Evolutionary conservation across 2,888 invertebrate genomes (phyloP).

Genomic region (Eudasyphora cyanicolor): DNA sequence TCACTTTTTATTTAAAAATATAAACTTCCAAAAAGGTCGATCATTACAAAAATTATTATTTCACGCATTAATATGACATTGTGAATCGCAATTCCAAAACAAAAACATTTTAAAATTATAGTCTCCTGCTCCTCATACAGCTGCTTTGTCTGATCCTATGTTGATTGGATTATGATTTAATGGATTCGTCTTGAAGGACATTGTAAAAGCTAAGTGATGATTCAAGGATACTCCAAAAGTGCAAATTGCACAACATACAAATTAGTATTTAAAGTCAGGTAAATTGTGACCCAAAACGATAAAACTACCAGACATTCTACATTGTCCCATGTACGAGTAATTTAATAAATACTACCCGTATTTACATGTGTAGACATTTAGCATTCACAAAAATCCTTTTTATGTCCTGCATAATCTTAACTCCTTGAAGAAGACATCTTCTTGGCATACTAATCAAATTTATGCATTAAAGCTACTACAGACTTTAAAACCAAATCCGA

Average conservation of each 20-base stretch:
- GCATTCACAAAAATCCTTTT: conserved; percentile 36
- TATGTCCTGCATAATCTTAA: conserved; percentile 18
- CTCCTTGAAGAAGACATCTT: conserved; percentile 49
- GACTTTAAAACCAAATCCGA: conserved; percentile 44
- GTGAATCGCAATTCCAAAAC: too few species aligned
- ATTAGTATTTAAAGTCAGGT: neutral
- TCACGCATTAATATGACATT: too few species aligned
- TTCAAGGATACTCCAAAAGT: neutral
- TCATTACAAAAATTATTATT: too few species aligned
- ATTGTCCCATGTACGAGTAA: conserved; percentile 33
- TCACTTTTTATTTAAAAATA: too few species aligned
- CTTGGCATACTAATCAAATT: conserved; percentile 54
- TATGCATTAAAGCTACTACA: conserved; percentile 58
- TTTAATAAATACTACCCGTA: conserved; percentile 51
- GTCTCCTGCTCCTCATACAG: too few species aligned
- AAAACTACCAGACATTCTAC: neutral
- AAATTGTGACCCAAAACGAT: neutral
- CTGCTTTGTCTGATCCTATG: too few species aligned
- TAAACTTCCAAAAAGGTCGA: too few species aligned
- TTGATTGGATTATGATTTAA: neutral
- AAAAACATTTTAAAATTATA: too few species aligned
- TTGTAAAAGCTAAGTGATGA: neutral
- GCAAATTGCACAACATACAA: neutral
- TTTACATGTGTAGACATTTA: conserved; percentile 29
- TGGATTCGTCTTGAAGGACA: neutral